Evolutionary conservation across 2,888 invertebrate species (phyloP).

Genomic region (Spisula subtruncata): DNA sequence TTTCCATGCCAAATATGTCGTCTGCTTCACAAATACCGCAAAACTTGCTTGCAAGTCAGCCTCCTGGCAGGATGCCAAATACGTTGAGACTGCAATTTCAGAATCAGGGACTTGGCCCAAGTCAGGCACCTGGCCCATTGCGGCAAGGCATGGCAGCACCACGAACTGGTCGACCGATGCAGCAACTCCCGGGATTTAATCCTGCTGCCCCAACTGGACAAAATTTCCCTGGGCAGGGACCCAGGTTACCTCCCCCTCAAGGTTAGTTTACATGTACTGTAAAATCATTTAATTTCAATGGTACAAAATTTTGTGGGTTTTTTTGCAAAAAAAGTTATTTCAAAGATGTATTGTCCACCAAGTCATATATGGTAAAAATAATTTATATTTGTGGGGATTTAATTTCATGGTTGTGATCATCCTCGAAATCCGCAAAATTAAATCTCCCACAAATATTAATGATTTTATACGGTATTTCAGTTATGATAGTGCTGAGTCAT

Average conservation of each 20-base stretch:
- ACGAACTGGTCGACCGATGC: constrained; percentile 26
- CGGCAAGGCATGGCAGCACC: constrained; percentile 26
- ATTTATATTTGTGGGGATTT: no score
- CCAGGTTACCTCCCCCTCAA: constrained; percentile 80
- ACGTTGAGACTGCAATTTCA: constrained; percentile 66
- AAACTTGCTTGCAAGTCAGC: constrained; percentile 58
- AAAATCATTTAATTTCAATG: no score
- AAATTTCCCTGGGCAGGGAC: constrained; percentile 76
- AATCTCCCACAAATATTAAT: no score
- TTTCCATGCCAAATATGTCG: constrained; percentile 34
- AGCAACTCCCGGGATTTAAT: constrained; percentile 72
- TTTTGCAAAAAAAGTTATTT: no score
- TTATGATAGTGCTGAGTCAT: no score
- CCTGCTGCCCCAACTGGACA: constrained; percentile 55
- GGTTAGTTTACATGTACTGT: constrained; percentile 65
- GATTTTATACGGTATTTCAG: no score
- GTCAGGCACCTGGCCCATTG: constrained; percentile 16
- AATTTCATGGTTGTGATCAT: no score
- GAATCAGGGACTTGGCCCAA: constrained; percentile 88
- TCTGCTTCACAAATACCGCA: constrained; percentile 53
- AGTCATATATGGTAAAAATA: no score
- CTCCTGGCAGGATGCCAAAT: constrained; percentile 59
- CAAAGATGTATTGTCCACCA: no score
- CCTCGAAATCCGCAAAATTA: no score
- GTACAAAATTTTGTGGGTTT: no score